A percentile compares a stretch with the other conserved stretches of the same genome.
phyloP scores from a whole-genome alignment of 2,888 invertebrate species.

The Apeira syringaria region DNA sequence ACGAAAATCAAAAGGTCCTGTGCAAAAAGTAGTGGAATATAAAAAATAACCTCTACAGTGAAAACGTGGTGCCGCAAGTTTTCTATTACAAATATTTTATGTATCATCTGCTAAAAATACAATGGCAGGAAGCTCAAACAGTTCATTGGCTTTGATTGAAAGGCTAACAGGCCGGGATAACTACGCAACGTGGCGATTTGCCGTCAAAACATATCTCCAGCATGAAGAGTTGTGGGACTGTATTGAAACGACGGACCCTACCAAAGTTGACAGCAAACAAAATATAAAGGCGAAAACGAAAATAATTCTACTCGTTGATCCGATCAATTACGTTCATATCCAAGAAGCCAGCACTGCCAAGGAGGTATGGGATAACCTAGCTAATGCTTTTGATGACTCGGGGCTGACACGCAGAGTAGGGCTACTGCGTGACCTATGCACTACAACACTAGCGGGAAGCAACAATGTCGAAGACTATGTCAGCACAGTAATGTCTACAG shows the following conservation, averaged over 20 bases:
- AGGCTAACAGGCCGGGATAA: conserved; percentile 28
- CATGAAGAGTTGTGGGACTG: conserved; percentile 32
- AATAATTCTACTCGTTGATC: conserved; percentile 21
- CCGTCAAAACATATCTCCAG: conserved; percentile 25
- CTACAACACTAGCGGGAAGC: background rate
- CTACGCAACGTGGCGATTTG: conserved; percentile 30
- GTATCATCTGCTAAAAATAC: too few relatives aligned
- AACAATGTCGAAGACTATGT: conserved; percentile 19
- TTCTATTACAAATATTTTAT: too few relatives aligned
- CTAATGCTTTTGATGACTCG: conserved; percentile 28
- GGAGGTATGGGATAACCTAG: conserved; percentile 21
- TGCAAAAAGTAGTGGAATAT: too few relatives aligned
- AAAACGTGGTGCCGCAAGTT: too few relatives aligned
- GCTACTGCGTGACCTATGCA: conserved; percentile 7
- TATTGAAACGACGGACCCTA: background rate
- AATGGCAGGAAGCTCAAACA: too few relatives aligned
- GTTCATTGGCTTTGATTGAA: too few relatives aligned
- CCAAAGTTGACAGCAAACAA: background rate
- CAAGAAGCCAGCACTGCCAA: conserved; percentile 24
- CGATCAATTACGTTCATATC: conserved; percentile 24
- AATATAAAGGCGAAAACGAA: conserved; percentile 22
- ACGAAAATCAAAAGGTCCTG: too few relatives aligned
- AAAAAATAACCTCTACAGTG: too few relatives aligned
- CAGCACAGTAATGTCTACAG: conserved; percentile 24
- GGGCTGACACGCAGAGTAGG: conserved; percentile 27